These are phyloP conservation scores for Phyllotis vaccarum DNA, from an alignment of 2,797 vertebrate species.

Conservation along the genomic window DNA sequence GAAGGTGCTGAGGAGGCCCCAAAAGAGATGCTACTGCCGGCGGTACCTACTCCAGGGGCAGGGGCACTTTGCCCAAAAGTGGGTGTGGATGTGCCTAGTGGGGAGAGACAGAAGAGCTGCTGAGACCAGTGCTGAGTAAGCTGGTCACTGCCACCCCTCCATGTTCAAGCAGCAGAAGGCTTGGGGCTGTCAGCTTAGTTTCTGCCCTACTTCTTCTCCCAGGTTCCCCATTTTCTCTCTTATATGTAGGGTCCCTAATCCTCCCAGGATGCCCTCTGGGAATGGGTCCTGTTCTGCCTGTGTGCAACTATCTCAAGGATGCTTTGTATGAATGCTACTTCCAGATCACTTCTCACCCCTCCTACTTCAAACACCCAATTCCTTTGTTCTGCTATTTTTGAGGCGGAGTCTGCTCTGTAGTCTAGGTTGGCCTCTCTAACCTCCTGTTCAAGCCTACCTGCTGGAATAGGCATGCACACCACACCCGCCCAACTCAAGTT, in stretches of 20 bases:
- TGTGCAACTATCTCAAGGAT: not conserved
- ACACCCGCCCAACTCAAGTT: not conserved
- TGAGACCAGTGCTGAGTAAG: not conserved
- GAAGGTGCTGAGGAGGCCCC: conserved; percentile 90
- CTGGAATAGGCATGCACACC: no score
- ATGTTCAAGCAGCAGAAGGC: not conserved
- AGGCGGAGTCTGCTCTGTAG: not conserved
- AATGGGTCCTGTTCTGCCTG: not conserved
- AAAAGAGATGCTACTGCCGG: conserved; percentile 88
- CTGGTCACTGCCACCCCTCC: not conserved
- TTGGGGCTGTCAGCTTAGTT: not conserved
- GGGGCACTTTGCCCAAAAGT: conserved; percentile 92
- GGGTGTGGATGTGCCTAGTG: conserved; percentile 91
- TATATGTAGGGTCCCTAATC: no score
- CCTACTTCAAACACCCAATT: not conserved
- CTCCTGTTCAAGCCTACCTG: not conserved
- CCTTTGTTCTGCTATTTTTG: not conserved
- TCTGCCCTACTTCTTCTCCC: not conserved
- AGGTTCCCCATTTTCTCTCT: not conserved
- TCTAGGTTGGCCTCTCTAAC: not conserved
- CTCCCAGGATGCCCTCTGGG: not conserved
- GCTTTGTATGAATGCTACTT: not conserved
- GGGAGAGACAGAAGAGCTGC: not conserved
- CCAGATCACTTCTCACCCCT: not conserved
- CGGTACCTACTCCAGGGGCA: conserved; percentile 84